phyloP scores from a whole-genome alignment of 2,888 invertebrate genomes.

The Eilema caniola region DNA sequence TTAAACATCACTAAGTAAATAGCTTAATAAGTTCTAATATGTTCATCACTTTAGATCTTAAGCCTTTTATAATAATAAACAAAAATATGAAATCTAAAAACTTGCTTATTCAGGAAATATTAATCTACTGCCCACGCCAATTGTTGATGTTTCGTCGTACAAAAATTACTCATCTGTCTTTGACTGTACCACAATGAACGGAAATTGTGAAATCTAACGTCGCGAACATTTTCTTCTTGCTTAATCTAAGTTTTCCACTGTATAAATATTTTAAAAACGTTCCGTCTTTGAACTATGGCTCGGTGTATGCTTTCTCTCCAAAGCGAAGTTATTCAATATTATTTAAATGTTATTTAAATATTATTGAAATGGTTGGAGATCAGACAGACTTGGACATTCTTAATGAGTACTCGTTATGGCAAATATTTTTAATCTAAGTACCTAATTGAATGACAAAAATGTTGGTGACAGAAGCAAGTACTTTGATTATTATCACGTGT shows the following conservation, averaged over 20 bases:
- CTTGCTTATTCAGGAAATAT: neutral
- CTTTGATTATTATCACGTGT: neutral
- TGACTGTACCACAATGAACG: constrained; percentile 36
- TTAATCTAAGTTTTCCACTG: constrained; percentile 35
- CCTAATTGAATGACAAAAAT: neutral
- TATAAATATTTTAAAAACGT: constrained; percentile 29
- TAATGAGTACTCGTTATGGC: neutral
- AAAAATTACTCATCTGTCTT: constrained; percentile 25
- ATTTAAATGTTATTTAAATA: constrained; percentile 17
- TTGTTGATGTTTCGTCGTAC: neutral
- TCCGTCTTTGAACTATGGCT: constrained; percentile 13
- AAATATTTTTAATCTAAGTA: neutral
- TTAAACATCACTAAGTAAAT: neutral
- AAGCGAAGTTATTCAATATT: constrained; percentile 10
- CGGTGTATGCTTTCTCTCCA: constrained; percentile 13
- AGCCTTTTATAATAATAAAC: neutral
- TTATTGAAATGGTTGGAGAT: constrained; percentile 2
- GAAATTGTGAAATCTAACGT: constrained; percentile 54
- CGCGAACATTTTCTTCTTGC: constrained; percentile 29
- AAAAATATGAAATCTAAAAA: neutral
- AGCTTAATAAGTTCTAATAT: too few relatives aligned
- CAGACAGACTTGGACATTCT: neutral
- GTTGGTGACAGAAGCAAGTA: neutral
- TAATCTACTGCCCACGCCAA: neutral
- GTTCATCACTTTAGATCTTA: neutral